Base-by-base conservation (phyloP, 2,797 vertebrate species). In the Cyclura pinguis region DNA sequence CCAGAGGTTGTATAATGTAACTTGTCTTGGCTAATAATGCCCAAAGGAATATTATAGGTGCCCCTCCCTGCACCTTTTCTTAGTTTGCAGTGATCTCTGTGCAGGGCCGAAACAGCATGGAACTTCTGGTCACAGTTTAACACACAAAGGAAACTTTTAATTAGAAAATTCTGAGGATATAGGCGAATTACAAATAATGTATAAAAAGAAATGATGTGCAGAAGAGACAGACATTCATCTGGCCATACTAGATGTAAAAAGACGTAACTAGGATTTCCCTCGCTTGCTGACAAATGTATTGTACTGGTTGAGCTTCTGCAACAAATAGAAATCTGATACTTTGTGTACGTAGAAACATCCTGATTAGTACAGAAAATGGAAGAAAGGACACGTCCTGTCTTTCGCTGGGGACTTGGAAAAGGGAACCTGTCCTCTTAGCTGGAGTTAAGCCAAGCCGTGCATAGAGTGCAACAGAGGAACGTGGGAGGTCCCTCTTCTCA, bases 11-110 rank as follows among this genome's bases (percentile, higher is more conserved):
- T 50, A 32, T 89, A 89, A 57, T 4, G 9, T 85, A 77, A n/a
- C 77, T 55, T n/a, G 22, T 89, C 35, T 42, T 82, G 77, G 78
- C 62, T 62, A 77, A 86, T 77, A 57, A 82, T 73, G 20, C 29
- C 29, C 50, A 35, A 6, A 50, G 35, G 20, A 73, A n/a, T 10
- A 12, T 67, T 64, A 12, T 8, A 24, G 57, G 35, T 35, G 47
- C 32, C 69, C 12, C 52, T 1, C 8, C 32, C 18, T 3, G 1
- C 29, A 6, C 10, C 9, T 42, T 64, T 38, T n/a, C 13, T 47
- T 1, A 1, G 9, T 62, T 38, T 20, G 4, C 42, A 57, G 27
- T 20, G 47, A 52, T 64, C 88, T 52, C 76, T 24, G 29, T 55
- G 22, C 77, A 7, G 29, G 29, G 9, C 64, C 22, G 2, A 85